Percentiles rank a stretch among this genome's conserved stretches.
These are phyloP conservation scores for Trypoxylon attenuatum DNA, from an alignment of 2,888 invertebrate genomes.

Conservation along the genomic window DNA sequence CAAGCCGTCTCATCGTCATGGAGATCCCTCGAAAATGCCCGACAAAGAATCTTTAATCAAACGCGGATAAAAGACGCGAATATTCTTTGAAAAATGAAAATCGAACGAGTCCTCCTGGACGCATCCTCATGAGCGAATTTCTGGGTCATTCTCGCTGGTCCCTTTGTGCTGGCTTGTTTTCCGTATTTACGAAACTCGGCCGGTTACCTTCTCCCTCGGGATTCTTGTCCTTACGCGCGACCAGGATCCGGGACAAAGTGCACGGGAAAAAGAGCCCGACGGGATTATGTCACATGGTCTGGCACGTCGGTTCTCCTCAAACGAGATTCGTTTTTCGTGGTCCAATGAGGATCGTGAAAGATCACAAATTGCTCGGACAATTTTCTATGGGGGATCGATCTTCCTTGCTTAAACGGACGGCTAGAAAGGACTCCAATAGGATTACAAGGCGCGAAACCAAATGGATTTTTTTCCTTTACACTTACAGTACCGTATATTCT, in stretches of 20 bases:
- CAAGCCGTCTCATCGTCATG: not conserved
- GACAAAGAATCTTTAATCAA: slow-evolving; percentile 43
- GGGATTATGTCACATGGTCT: slow-evolving; percentile 71
- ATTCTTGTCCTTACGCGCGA: slow-evolving; percentile 33
- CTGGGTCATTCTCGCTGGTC: slow-evolving; percentile 48
- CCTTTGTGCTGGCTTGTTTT: slow-evolving; percentile 45
- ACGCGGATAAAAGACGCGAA: slow-evolving; percentile 34
- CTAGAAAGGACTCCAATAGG: slow-evolving; percentile 43
- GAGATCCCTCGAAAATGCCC: slow-evolving; percentile 7
- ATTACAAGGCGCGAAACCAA: slow-evolving; percentile 47
- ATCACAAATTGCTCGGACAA: slow-evolving; percentile 72
- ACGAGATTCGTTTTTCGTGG: slow-evolving; percentile 46
- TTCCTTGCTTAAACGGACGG: slow-evolving; percentile 39
- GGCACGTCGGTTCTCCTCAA: slow-evolving; percentile 50
- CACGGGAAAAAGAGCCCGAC: slow-evolving; percentile 51
- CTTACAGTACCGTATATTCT: not conserved
- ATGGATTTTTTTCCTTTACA: slow-evolving; percentile 16
- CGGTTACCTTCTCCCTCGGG: slow-evolving; percentile 29
- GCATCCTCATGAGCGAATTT: slow-evolving; percentile 40
- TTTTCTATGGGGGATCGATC: slow-evolving; percentile 58
- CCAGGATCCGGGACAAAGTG: slow-evolving; percentile 23
- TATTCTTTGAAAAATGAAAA: not conserved
- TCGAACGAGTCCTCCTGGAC: not conserved
- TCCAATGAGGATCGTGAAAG: slow-evolving; percentile 61
- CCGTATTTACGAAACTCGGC: slow-evolving; percentile 40